Evolutionary conservation across 2,113 vertebrate species (phyloP), one percentile per base, ranked within the genome.

Genomic region (Platysternon megacephalum): DNA sequence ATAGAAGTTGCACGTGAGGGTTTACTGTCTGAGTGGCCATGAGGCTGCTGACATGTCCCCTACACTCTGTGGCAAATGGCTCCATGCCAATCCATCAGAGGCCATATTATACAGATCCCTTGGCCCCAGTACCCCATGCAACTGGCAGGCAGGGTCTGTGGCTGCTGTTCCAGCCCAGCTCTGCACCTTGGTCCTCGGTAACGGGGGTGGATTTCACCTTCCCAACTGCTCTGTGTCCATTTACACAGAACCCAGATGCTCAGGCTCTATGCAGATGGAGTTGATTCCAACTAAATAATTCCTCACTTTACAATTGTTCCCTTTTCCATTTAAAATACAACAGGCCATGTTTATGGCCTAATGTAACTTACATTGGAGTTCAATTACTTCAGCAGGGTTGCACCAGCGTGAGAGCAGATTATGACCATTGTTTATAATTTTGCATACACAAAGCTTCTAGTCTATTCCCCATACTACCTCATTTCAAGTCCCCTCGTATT

Each of bases 51-150:
- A 42, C 21, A 2, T 48, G 1, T 11, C 61, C 79, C 85, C 48
- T 6, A 13, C 87, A 92, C 56, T 82, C 94, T 48, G 58, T 19
- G 72, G 53, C 11, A 82, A 32, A 11, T 2, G 65, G 81, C 6
- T 28, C 3, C 65, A 68, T 19, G 35, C 32, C 35, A n/a, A 68
- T 19, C 35, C 11, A 26, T 1, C 0, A 0, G 78, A 82, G 61
- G 53, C 80, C 2, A 0, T 1, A 1, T 89, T 1, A 0, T 4
- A 8, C 61, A 0, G 0, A 0, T n/a, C 28, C 24, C 55, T 52
- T 16, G 72, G 72, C 80, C 44, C 44, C 78, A 35, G 39, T 3
- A 3, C 0, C 0, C 68, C 61, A 84, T 0, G 0, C 46, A 44
- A 88, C n/a, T 1, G 0, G 49, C 1, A 5, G 0, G 0, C 49